Evolutionary conservation across 2,888 invertebrate genomes (phyloP).

Genomic region (Aproaerema taeniolella): DNA sequence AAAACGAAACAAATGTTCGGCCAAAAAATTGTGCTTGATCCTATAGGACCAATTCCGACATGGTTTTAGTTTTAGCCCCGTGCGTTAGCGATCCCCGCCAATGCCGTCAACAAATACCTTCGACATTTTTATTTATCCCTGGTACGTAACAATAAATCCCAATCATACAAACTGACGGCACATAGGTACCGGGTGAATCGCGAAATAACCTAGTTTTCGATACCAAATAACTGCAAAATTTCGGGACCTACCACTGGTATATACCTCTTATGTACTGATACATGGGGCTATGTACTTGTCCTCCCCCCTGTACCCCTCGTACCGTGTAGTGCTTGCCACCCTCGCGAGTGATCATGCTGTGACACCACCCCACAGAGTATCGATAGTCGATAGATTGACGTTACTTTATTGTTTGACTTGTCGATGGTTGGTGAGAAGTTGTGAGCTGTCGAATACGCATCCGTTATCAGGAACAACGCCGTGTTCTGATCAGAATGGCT

Average conservation of each 20-base stretch:
- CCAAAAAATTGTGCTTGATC: too few relatives aligned
- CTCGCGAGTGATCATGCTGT: slow-evolving; percentile 59
- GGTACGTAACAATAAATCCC: slow-evolving; percentile 8
- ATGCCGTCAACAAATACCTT: background rate
- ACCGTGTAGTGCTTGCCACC: slow-evolving; percentile 59
- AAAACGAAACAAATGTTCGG: too few relatives aligned
- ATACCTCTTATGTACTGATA: slow-evolving; percentile 60
- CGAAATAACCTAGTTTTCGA: slow-evolving; percentile 73
- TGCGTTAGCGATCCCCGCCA: too few relatives aligned
- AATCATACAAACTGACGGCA: slow-evolving; percentile 13
- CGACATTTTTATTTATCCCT: background rate
- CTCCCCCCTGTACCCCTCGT: slow-evolving; percentile 44
- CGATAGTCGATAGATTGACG: slow-evolving; percentile 37
- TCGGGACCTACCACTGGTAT: slow-evolving; percentile 49
- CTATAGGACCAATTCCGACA: too few relatives aligned
- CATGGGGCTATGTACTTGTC: slow-evolving; percentile 64
- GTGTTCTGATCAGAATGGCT: too few relatives aligned
- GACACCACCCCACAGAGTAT: slow-evolving; percentile 36
- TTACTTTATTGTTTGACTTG: background rate
- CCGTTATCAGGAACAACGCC: too few relatives aligned
- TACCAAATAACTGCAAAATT: slow-evolving; percentile 76
- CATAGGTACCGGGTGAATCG: slow-evolving; percentile 35
- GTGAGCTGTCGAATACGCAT: background rate
- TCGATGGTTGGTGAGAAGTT: slow-evolving; percentile 4
- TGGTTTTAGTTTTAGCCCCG: too few relatives aligned